Conservation (phyloP, 2,113 vertebrate genomes). For the Megaleporinus macrocephalus region DNA sequence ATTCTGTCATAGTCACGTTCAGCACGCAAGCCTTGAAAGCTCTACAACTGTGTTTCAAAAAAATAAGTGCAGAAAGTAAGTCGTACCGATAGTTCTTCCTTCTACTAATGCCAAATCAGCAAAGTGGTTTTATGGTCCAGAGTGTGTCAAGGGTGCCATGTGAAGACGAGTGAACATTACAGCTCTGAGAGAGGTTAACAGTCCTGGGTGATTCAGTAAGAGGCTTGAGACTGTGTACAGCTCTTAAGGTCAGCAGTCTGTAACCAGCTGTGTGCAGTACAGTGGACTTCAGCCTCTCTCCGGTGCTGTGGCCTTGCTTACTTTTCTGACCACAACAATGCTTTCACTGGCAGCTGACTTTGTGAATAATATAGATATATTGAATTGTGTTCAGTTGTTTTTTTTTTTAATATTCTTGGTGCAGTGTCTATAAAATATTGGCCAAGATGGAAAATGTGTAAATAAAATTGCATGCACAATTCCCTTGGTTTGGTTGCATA, state of each 20-base stretch:
- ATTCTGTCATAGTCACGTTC: no score
- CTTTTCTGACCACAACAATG: neutral
- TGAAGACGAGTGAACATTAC: neutral
- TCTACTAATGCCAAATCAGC: neutral
- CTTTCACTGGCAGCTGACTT: neutral
- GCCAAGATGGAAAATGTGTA: neutral
- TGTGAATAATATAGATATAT: neutral
- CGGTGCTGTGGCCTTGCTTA: neutral
- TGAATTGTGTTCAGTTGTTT: neutral
- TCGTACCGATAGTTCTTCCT: no score
- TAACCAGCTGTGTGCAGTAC: neutral
- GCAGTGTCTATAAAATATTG: neutral
- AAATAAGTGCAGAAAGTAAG: no score
- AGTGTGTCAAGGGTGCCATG: neutral
- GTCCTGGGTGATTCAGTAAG: neutral
- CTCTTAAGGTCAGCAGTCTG: conserved; percentile 4
- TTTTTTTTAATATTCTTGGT: neutral
- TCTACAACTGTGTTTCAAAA: no score
- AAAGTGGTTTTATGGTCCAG: neutral
- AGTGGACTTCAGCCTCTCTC: neutral
- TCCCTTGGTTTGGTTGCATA: neutral
- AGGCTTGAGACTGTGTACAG: neutral
- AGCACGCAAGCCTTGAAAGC: no score
- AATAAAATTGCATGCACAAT: neutral
- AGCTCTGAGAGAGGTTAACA: neutral